Base-by-base conservation (phyloP, 2,888 invertebrate genomes). In the Neuroscelio doddi region DNA sequence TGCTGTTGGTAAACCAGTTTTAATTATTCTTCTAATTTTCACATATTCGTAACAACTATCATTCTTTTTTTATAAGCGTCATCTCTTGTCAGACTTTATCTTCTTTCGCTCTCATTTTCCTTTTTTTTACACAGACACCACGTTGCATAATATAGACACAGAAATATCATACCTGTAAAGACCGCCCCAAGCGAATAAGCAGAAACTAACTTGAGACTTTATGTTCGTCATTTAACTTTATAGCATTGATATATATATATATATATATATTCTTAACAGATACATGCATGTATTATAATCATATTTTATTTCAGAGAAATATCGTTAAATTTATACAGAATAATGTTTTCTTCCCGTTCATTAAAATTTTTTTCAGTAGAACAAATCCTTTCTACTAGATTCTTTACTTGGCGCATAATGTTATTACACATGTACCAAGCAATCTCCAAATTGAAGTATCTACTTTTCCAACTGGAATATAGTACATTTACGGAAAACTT, bases 221-320 rank as follows among this genome's bases (percentile, higher is more conserved):
- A 69, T 38, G 68, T 59, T 62, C 49, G 47, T 58, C 65, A 57
- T 65, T 72, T 69, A 65, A 65, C 61, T 70, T 68, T 56, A 68
- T 67, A 53, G 64, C 59, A 68, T 46, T 64, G 62, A 71, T 70
- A 68, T 68, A 64, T 69, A 21, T 5, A 21, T 21, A 21, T 21
- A 16, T 17, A 38, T 16, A 16, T 15, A 38, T 38, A 17, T 36
- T 14, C 15, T 17, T 39, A 21, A 3, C 21, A 39, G 39, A 39
- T 39, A 39, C 39, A 39, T 39, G 39, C 39, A 39, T n/a, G 3
- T 39, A 15, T 21, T 2, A 16, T 39, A 21, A 39, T 39, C 9
- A 21, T 10, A 39, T 32, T 32, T n/a, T 9, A 9, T 3, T 32
- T 32, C 12, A 2, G 32, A 32, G 12, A 32, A 32, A 32, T 3